Base-by-base conservation (phyloP, 2,888 invertebrate genomes). In the Euproctis similis region DNA sequence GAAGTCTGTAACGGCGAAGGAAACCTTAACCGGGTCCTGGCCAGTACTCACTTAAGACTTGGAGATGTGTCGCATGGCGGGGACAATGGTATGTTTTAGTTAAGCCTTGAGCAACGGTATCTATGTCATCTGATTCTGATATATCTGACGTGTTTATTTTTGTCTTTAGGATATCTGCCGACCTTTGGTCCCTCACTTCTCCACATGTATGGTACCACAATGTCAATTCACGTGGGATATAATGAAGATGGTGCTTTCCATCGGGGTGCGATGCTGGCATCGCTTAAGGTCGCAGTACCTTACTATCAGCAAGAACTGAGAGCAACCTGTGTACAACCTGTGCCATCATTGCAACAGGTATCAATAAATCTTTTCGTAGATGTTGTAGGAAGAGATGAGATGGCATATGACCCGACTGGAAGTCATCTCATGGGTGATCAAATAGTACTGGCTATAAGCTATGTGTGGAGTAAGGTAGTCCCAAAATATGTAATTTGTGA, bases 161-260 rank as follows among this genome's bases (percentile, higher is more conserved):
- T 13, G 14, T 11, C 17, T n/a, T 1, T 10, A 90, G 91, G 87
- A 62, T 94, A 89, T 53, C 77, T 92, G 12, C 95, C 95, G 0
- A 91, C 92, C 0, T 92, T 93, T 66, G 96, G 96, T 0, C 96
- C 96, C 1, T 89, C 91, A 0, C 91, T 90, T 54, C 61, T 96
- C 1, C 90, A 94, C 57, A 87, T 95, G 58, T 95, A 95, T 52
- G 88, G 89, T 8, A 60, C 85, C 0, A 60, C 85, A 0, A 31
- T 55, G 1, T 36, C 43, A 5, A 28, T 43, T 1, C 45, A 41
- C 2, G 47, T 46, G 0, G 21, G 39, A 0, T 35, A 42, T 2
- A 42, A 36, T 2, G 66, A 69, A 22, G 86, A 88, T 31, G 86
- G 88, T 0, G 84, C 88, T 1, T 67, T 75, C 30, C 91, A 92